Evolutionary conservation across 1,140 invertebrate species (phyloP).

Genomic region (Diachasmimorpha longicaudata): DNA sequence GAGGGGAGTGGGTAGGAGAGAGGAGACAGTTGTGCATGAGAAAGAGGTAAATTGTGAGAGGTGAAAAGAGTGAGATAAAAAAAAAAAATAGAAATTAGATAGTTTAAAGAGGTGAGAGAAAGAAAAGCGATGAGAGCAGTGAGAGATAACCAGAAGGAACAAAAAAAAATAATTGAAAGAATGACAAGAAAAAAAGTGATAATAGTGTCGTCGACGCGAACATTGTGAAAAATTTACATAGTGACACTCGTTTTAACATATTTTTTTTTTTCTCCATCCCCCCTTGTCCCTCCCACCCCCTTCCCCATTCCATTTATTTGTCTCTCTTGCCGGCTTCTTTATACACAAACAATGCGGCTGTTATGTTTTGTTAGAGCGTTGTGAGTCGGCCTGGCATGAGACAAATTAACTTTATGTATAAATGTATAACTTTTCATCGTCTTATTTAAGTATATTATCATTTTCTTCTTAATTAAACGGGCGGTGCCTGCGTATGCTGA

Average conservation of each 20-base stretch:
- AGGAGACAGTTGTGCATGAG: neutral
- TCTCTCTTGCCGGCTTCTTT: neutral
- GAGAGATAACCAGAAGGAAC: neutral
- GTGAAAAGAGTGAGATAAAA: neutral
- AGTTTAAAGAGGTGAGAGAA: neutral
- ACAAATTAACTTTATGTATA: neutral
- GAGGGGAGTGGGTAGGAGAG: neutral
- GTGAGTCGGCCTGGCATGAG: neutral
- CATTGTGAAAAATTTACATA: conserved; percentile 19
- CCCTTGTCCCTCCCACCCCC: too few relatives aligned
- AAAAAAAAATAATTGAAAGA: conserved; percentile 4
- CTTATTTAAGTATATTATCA: neutral
- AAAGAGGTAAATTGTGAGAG: neutral
- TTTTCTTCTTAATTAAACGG: conserved; percentile 48
- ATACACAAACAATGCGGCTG: neutral
- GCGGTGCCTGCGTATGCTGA: conserved; percentile 80
- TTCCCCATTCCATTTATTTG: too few relatives aligned
- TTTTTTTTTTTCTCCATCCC: neutral
- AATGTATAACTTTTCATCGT: neutral
- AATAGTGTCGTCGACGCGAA: conserved; percentile 7
- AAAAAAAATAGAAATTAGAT: neutral
- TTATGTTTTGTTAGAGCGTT: neutral
- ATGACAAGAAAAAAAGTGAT: neutral
- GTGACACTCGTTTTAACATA: conserved; percentile 14
- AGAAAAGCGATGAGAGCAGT: neutral